Evolutionary conservation across 2,797 vertebrate genomes (phyloP).

Genomic region (Octomys mimax): DNA sequence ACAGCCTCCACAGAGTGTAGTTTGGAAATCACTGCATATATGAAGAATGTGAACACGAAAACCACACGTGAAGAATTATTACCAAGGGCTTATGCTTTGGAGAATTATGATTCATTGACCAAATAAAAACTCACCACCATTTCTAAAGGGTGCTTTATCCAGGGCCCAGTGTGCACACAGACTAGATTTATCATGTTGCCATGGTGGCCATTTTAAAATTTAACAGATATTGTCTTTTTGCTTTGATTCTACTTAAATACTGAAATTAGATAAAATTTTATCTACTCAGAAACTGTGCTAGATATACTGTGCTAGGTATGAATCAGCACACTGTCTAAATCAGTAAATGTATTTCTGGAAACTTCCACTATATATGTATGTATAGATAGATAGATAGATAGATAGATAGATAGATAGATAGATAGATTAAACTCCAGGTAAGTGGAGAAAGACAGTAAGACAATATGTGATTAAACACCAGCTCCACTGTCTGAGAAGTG

Average conservation of each 20-base stretch:
- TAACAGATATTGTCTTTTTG: constrained; percentile 9
- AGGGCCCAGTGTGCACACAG: not conserved
- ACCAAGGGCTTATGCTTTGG: constrained; percentile 7
- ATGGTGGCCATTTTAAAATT: not conserved
- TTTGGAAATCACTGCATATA: constrained; percentile 33
- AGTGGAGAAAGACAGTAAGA: not conserved
- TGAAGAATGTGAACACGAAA: constrained; percentile 44
- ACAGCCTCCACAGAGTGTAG: not conserved
- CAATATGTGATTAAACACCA: not conserved
- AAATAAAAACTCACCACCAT: constrained; percentile 54
- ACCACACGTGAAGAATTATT: constrained; percentile 56
- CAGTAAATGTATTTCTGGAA: not conserved
- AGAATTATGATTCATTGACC: constrained; percentile 69
- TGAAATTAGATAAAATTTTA: constrained; percentile 11
- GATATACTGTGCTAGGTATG: not conserved
- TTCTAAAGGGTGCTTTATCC: constrained; percentile 38
- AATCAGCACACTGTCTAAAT: constrained; percentile 47
- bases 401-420: too few species aligned
- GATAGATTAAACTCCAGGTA: not conserved
- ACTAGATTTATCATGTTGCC: not conserved
- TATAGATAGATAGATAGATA: too few species aligned
- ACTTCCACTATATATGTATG: not conserved
- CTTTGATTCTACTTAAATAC: constrained; percentile 59
- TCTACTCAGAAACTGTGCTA: not conserved
- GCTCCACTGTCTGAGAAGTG: not conserved